Evolutionary conservation across 1,140 invertebrate genomes (phyloP), one percentile per base, ranked within the genome.

Genomic region (Solen grandis): DNA sequence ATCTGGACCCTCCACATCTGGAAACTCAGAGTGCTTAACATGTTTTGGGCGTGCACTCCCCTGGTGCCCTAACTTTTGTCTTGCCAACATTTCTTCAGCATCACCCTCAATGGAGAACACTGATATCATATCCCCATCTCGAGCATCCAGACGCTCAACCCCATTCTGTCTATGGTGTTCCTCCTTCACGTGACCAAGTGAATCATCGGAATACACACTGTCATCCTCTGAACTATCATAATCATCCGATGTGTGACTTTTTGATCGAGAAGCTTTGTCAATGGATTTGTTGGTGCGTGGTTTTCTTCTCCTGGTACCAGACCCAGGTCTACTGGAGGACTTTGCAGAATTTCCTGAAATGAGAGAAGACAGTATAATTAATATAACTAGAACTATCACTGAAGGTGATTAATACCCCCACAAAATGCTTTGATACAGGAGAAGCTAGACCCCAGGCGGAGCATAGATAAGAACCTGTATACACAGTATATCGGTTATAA

Each of bases 221-320:
- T 88, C 87, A 84, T 84, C 87, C 31, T 89, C 90, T 38, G 90
- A 88, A n/a, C 84, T 86, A 19, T 83, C 78, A 81, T 90, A 91
- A 65, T 89, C 88, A 70, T 90, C 90, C 27, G 88, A 90, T 52
- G 87, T 88, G 22, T 82, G 82, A 36, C 76, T 65, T 41, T 84
- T 76, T 55, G 82, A 81, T 66, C 85, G 86, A 25, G 62, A 72
- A 27, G 36, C 19, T 5, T 54, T 77, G 29, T 88, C 85, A 0
- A 31, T 13, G 2, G 69, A 29, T 65, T 84, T 85, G 22, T 60
- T 70, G 19, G 76, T 25, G 10, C 82, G 82, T 25, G 83, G 54
- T n/a, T 82, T 79, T 4, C 88, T 66, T 46, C 86, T 81, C 16
- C 88, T 80, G 14, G 86, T 87, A n/a, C 85, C 88, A 29, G 88